These are phyloP conservation scores for Oncopodura yosiiana DNA, from an alignment of 1,140 invertebrate species.

Conservation along the genomic window DNA sequence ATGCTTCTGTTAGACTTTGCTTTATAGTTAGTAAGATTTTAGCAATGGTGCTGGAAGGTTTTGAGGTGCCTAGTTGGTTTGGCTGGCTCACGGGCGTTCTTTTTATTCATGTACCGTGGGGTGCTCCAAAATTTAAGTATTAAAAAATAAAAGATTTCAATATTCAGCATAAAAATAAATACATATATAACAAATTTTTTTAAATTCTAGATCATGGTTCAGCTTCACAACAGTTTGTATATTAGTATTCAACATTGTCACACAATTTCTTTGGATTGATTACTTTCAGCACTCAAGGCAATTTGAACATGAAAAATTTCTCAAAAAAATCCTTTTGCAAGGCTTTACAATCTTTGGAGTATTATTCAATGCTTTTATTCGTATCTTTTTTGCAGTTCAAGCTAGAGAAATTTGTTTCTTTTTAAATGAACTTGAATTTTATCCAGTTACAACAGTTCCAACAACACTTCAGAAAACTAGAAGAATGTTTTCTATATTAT, in stretches of 20 bases:
- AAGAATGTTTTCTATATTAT: conserved; percentile 14
- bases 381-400: conserved; percentile 15
- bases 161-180: too few species aligned
- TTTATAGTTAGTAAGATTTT: neutral
- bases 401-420: conserved; percentile 19
- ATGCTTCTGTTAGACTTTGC: too few species aligned
- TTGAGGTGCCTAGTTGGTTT: conserved; percentile 21
- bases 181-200: too few species aligned
- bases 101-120: conserved; percentile 15
- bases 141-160: too few species aligned
- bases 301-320: conserved; percentile 21
- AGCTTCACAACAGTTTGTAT: conserved; percentile 12
- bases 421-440: conserved; percentile 16
- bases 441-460: conserved; percentile 12
- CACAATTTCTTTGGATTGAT: conserved; percentile 18
- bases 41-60: conserved; percentile 19
- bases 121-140: conserved; percentile 7
- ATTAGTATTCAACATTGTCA: conserved; percentile 10
- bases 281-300: conserved; percentile 8
- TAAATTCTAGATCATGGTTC: conserved; percentile 16
- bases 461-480: conserved; percentile 21
- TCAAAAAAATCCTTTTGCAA: conserved; percentile 18
- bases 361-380: conserved; percentile 11
- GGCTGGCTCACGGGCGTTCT: conserved; percentile 19
- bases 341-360: conserved; percentile 17